Percentiles rank a stretch among this genome's conserved stretches.
Conservation (phyloP, 2,888 invertebrate genomes). For the Dorcus hopei region DNA sequence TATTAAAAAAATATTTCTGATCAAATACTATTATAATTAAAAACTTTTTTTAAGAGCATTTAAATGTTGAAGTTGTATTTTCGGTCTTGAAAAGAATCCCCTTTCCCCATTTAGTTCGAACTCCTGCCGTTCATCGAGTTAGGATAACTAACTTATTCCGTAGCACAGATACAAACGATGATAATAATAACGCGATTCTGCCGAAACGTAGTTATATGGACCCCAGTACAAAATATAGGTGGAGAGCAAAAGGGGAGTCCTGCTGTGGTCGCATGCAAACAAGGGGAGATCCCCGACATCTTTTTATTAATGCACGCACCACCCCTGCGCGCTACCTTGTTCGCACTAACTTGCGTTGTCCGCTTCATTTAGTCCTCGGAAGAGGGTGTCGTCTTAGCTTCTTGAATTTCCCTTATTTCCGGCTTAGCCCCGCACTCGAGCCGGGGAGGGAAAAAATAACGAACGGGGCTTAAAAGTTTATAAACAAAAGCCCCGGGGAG, state of each 20-base stretch:
- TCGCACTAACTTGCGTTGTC: conserved; percentile 28
- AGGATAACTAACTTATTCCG: neutral
- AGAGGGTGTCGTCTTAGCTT: neutral
- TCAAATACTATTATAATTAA: no score
- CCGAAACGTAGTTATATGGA: neutral
- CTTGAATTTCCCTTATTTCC: neutral
- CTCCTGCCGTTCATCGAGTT: no score
- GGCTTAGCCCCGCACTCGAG: no score
- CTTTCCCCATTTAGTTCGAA: no score
- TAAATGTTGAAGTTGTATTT: no score
- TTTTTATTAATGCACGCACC: conserved; percentile 32
- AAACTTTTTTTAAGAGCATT: no score
- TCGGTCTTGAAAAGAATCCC: no score
- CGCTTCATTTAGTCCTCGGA: conserved; percentile 24
- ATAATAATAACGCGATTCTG: conserved; percentile 1
- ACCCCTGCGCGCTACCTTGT: conserved; percentile 27
- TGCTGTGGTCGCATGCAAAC: conserved; percentile 33
- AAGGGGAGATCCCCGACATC: conserved; percentile 31
- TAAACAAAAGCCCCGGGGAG: no score
- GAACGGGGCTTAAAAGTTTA: no score
- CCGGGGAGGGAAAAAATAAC: no score
- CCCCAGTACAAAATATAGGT: neutral
- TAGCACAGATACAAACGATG: neutral
- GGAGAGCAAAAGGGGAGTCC: neutral
- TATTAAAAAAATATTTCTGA: no score